Percentiles rank a stretch among this genome's conserved stretches.
phyloP scores from a whole-genome alignment of 2,888 invertebrate species.

The Stegana nigrithorax region DNA sequence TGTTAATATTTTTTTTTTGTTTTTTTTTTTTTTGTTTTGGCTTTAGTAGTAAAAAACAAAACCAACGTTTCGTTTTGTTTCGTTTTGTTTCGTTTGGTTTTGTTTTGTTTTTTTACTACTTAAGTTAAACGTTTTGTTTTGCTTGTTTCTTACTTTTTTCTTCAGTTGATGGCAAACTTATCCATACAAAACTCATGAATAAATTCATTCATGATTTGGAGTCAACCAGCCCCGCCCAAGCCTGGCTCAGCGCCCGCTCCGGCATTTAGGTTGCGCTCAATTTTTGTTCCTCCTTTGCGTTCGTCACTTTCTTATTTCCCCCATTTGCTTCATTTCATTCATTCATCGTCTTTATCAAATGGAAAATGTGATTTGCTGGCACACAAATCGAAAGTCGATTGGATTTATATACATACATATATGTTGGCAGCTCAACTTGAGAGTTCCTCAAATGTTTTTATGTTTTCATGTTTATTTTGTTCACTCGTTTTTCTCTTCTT shows the following conservation, averaged over 20 bases:
- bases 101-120: neutral
- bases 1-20: no score
- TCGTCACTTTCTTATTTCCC: no score
- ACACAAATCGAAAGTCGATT: constrained; percentile 18
- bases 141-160: neutral
- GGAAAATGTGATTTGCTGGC: constrained; percentile 13
- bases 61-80: neutral
- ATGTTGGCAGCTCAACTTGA: constrained; percentile 6
- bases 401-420: constrained; percentile 17
- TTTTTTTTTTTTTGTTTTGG: no score
- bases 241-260: no score
- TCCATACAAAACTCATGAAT: constrained; percentile 7
- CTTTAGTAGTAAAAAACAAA: no score
- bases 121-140: neutral
- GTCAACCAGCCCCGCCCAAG: no score
- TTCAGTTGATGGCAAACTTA: neutral
- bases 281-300: no score
- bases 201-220: constrained; percentile 15
- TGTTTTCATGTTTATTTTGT: neutral
- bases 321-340: no score
- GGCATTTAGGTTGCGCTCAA: no score
- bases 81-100: neutral
- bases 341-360: no score
- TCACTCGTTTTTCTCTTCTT: neutral
- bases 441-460: neutral